A percentile compares a stretch with the other conserved stretches of the same genome.
Conservation (phyloP, 2,113 vertebrate genomes). For the Phyllostomus discolor region DNA sequence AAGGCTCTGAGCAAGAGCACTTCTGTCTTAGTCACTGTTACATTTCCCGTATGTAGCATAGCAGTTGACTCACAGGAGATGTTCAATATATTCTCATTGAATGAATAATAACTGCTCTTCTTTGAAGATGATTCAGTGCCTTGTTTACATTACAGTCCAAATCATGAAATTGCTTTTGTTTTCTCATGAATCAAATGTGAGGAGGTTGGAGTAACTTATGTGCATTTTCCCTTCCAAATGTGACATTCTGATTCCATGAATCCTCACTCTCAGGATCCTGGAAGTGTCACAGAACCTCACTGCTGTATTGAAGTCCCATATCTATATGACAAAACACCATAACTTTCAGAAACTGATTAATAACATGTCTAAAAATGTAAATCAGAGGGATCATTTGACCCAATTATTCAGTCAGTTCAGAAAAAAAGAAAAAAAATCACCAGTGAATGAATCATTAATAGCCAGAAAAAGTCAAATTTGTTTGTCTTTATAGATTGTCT, state of each 20-base stretch:
- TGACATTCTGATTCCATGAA: conserved; percentile 9
- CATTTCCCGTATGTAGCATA: background rate
- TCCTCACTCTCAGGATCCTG: background rate
- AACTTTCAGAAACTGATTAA: background rate
- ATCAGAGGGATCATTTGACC: background rate
- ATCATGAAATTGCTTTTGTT: conserved; percentile 43
- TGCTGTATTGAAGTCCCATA: background rate
- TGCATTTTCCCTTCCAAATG: background rate
- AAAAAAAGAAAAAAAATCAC: conserved; percentile 8
- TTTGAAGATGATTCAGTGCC: conserved; percentile 59
- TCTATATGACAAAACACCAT: background rate
- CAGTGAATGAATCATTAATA: conserved; percentile 35
- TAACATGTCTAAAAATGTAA: background rate
- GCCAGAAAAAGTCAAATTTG: background rate
- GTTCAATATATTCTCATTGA: background rate
- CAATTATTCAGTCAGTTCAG: background rate
- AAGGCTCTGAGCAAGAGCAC: background rate
- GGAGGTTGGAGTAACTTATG: conserved; percentile 19
- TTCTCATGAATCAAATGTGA: conserved; percentile 35
- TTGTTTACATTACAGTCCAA: conserved; percentile 39
- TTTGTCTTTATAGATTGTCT: conserved; percentile 40
- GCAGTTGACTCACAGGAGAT: conserved; percentile 37
- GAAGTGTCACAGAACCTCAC: background rate
- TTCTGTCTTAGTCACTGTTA: background rate
- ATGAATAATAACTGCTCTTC: conserved; percentile 46